Base-by-base conservation (phyloP, 2,797 vertebrate species). In the Hoplostethus mediterraneus region DNA sequence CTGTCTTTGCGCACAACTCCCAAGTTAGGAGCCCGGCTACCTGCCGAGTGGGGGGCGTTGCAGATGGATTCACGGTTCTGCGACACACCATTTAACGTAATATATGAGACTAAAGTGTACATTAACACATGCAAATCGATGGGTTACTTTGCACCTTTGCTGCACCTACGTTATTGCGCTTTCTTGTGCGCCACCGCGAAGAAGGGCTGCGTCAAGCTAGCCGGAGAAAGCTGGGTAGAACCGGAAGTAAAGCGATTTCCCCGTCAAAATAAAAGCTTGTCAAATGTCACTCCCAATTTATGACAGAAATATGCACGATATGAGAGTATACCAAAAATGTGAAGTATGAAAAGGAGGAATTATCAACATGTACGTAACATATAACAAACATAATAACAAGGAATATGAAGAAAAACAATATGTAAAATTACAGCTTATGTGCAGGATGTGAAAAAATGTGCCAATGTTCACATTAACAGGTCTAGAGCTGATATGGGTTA, bases 261-360 rank as follows among this genome's bases (percentile, higher is more conserved):
- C 38, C 28, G 88, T 91, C 85, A 87, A 62, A 85, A 79, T 90
- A 36, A 82, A 89, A 81, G 75, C 73, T 5, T 5, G 6, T 5
- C 6, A 33, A 33, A 4, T 33, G 33, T 6, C 33, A 33, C 33
- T 33, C 6, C 33, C 4, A 33, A 5, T 33, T 33, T 5, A 4
- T 33, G 33, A 33, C 4, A 33, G 5, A 6, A 33, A 33, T 33
- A 33, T 33, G 33, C 33, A 33, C 33, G 33, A 33, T 33, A 33
- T 33, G 33, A 33, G 33, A 33, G 6, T 6, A 33, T 33, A 33
- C 33, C 33, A 33, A 33, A 33, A 5, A 33, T 33, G 33, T 33
- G 33, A 4, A 33, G 33, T 33, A 33, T 33, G 33, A 33, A 33
- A 33, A 33, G 5, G 33, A 33, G 33, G 33, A 33, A 33, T 5